Evolutionary conservation across 2,888 invertebrate genomes (phyloP).

Genomic region (Teinopalpus imperialis): DNA sequence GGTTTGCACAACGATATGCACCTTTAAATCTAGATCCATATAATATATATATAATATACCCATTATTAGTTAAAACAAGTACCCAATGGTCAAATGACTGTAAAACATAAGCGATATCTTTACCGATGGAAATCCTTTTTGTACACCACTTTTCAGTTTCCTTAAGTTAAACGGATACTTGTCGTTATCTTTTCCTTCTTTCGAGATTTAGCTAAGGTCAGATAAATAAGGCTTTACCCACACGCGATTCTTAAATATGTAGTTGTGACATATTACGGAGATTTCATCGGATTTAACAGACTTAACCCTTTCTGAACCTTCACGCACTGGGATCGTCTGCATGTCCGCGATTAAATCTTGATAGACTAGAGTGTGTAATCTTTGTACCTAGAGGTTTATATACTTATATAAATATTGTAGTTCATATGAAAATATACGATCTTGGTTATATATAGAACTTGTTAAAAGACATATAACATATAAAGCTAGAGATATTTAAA

Average conservation of each 20-base stretch:
- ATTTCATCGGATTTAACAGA: slow-evolving; percentile 26
- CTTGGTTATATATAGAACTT: no score
- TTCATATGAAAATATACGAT: no score
- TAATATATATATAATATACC: no score
- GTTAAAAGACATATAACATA: no score
- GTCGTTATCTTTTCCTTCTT: not conserved
- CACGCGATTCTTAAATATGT: slow-evolving; percentile 16
- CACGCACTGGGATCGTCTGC: slow-evolving; percentile 15
- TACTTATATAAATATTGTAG: no score
- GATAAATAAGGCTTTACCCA: slow-evolving; percentile 1
- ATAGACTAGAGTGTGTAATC: slow-evolving; percentile 9
- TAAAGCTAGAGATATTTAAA: no score
- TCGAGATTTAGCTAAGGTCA: not conserved
- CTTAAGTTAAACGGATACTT: not conserved
- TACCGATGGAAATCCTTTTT: not conserved
- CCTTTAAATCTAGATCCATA: no score
- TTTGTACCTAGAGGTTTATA: not conserved
- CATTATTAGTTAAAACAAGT: no score
- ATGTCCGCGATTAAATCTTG: slow-evolving; percentile 14
- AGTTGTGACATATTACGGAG: slow-evolving; percentile 33
- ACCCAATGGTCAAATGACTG: no score
- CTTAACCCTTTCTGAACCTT: slow-evolving; percentile 20
- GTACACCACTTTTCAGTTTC: no score
- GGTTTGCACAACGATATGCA: no score
- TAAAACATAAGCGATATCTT: no score